A percentile compares a stretch with the other conserved stretches of the same genome.
phyloP scores from a whole-genome alignment of 2,797 vertebrate species.

The Thripadectes ignobilis region DNA sequence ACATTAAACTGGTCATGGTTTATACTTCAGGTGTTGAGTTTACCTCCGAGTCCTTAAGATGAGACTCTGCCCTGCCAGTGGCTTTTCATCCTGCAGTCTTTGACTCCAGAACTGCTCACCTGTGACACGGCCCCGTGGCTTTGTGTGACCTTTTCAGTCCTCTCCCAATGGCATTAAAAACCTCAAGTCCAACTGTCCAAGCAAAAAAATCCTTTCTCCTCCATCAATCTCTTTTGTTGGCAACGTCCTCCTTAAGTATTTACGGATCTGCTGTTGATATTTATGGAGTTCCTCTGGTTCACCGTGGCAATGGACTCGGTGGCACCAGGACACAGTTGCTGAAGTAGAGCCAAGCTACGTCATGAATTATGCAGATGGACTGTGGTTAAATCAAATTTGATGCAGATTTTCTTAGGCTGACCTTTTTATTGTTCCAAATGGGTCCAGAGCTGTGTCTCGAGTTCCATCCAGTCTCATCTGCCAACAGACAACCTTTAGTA shows the following conservation, averaged over 20 bases:
- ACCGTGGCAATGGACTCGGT: fast-evolving
- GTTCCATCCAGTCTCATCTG: not conserved
- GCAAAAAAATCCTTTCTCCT: not conserved
- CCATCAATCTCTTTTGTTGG: not conserved
- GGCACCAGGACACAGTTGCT: not conserved
- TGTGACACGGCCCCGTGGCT: not conserved
- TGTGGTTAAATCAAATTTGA: not conserved
- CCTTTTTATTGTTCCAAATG: not conserved
- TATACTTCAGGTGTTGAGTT: not conserved
- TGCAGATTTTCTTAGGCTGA: not conserved
- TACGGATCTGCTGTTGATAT: not conserved
- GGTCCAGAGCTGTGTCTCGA: not conserved
- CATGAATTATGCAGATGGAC: not conserved
- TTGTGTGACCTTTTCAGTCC: not conserved
- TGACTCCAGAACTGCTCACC: not conserved
- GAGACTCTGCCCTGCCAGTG: not conserved
- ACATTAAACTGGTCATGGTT: not conserved
- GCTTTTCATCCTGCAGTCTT: not conserved
- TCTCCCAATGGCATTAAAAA: not conserved
- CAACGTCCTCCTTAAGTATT: not conserved
- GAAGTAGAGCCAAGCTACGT: not conserved
- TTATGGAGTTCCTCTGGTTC: not conserved
- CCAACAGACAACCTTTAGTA: not conserved
- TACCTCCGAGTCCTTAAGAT: not conserved
- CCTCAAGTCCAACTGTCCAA: not conserved